These are phyloP conservation scores for Hemibagrus wyckioides DNA, from an alignment of 2,113 vertebrate species.

Conservation along the genomic window DNA sequence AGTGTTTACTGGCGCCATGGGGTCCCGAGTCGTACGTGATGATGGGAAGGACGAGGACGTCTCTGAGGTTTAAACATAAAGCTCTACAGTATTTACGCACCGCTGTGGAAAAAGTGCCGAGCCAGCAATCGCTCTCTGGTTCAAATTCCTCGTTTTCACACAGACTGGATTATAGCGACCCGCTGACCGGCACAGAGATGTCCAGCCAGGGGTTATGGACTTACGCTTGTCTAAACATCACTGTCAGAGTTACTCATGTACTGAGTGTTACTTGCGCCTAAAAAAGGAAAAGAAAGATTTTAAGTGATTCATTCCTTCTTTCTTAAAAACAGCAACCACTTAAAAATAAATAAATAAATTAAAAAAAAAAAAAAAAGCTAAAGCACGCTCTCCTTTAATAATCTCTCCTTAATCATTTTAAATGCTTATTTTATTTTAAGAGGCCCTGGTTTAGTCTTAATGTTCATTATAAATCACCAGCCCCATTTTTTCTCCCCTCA, in stretches of 20 bases:
- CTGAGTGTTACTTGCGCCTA: no score
- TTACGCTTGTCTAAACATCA: conserved; percentile 45
- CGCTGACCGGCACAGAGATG: conserved; percentile 36
- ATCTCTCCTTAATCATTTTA: no score
- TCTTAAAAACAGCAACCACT: no score
- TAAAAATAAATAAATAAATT: no score
- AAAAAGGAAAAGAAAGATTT: no score
- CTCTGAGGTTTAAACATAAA: not conserved
- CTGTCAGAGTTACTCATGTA: conserved; percentile 47
- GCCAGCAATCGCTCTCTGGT: not conserved
- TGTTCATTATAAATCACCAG: not conserved
- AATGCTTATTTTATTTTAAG: no score
- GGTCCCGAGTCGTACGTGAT: no score
- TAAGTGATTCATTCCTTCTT: no score
- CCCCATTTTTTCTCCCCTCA: not conserved
- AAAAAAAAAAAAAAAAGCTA: no score
- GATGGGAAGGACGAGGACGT: not conserved
- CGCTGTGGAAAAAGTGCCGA: not conserved
- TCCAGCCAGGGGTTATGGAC: conserved; percentile 56
- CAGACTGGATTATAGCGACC: conserved; percentile 53
- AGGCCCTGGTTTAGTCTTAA: not conserved
- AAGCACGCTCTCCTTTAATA: no score
- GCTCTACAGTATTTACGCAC: not conserved
- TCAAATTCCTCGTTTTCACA: conserved; percentile 49
- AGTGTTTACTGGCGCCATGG: no score